Conservation (phyloP, 2,113 vertebrate genomes). For the Poicephalus gulielmi region DNA sequence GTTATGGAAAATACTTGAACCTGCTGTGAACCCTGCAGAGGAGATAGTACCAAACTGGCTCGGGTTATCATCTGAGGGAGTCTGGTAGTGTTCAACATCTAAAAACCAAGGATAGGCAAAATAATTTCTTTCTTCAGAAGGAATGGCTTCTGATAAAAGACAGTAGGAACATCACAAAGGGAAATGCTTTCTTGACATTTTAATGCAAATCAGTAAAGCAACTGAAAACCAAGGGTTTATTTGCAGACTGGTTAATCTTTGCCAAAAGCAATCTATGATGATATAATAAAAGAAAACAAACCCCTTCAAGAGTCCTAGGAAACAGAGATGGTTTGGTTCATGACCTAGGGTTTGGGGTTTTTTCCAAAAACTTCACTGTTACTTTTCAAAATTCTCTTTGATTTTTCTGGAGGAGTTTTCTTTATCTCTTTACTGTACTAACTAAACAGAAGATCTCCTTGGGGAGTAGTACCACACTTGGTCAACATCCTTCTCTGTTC, state of each 20-base stretch:
- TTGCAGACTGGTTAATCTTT: constrained; percentile 47
- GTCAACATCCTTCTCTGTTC: not conserved
- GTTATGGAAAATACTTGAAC: not conserved
- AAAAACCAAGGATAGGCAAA: not conserved
- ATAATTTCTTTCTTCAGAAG: not conserved
- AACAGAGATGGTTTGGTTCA: not conserved
- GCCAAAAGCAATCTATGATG: not conserved
- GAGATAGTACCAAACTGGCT: not conserved
- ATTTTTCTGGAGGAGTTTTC: not conserved
- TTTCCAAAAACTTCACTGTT: not conserved
- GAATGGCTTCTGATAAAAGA: not conserved
- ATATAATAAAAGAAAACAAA: constrained; percentile 26
- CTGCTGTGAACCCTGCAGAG: not conserved
- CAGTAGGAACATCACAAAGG: not conserved
- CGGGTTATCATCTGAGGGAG: not conserved
- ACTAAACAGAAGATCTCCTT: not conserved
- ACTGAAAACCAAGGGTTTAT: not conserved
- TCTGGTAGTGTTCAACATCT: not conserved
- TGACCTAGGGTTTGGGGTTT: not conserved
- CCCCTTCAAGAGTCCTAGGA: not conserved
- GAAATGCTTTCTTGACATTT: constrained; percentile 5
- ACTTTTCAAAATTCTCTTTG: not conserved
- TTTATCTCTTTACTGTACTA: not conserved
- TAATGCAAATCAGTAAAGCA: constrained; percentile 1
- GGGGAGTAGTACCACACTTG: not conserved